These are phyloP conservation scores for Manis javanica DNA, from an alignment of 2,797 vertebrate genomes.

Conservation along the genomic window DNA sequence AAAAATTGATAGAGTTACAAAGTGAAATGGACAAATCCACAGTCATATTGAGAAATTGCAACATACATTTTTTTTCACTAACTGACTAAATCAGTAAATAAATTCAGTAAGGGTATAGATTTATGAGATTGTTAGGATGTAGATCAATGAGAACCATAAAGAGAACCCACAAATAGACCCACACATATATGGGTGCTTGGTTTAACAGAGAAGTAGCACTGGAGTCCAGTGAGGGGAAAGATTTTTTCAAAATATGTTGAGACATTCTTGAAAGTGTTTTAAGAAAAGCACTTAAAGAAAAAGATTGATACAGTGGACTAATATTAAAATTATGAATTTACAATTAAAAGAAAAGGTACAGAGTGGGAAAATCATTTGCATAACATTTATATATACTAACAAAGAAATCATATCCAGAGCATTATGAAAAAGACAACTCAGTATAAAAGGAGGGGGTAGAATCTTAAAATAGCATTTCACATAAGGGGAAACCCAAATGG, in stretches of 20 bases:
- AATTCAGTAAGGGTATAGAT: not conserved
- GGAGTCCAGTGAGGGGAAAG: not conserved
- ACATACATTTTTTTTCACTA: not conserved
- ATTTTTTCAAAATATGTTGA: not conserved
- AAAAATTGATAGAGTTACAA: not conserved
- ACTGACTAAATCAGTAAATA: conserved; percentile 3
- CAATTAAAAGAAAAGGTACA: not conserved
- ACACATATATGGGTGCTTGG: not conserved
- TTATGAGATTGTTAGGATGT: not conserved
- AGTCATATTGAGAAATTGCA: not conserved
- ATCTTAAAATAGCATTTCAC: not conserved
- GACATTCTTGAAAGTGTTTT: not conserved
- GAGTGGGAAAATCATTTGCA: not conserved
- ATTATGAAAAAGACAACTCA: not conserved
- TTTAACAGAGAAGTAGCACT: not conserved
- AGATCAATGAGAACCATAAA: not conserved
- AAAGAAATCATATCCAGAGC: not conserved
- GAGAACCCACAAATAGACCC: not conserved
- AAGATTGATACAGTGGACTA: not conserved
- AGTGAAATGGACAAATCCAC: not conserved
- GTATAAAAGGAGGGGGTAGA: not conserved
- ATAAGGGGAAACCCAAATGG: not conserved
- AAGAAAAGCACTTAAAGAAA: not conserved
- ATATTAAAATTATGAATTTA: not conserved
- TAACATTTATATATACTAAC: not conserved